Evolutionary conservation across 2,113 vertebrate genomes (phyloP), one percentile per base, ranked within the genome.

Genomic region (Aramus guarauna): DNA sequence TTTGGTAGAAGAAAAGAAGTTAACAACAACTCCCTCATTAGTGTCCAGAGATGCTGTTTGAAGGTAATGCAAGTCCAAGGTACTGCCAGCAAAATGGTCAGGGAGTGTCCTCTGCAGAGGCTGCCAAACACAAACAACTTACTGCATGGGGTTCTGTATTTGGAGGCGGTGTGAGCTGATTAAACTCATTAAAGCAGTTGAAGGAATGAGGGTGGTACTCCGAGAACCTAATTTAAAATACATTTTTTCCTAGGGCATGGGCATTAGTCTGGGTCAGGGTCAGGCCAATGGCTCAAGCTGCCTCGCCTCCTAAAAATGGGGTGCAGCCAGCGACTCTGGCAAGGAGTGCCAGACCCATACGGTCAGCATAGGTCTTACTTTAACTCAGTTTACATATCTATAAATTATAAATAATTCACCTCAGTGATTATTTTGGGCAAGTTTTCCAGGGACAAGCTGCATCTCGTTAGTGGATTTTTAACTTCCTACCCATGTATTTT

Each of bases 41-140:
- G 48, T 2, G 0, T 72, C 56, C 32, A 27, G 43, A 96, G 68
- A 45, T 59, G 27, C 48, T 69, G 11, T 71, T 53, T 63, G 66
- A 72, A 91, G 59, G 60, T 82, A 74, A 66, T 9, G 9, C 37
- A 73, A 86, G 56, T 45, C 60, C 50, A 48, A 45, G 79, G 43
- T n/a, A 22, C 58, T 89, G 73, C 53, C 69, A 72, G 88, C 37
- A 84, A 50, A 71, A 58, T 21, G 27, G 27, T 88, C 64, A 67
- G 75, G 88, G 90, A 81, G 84, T 52, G 55, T 94, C 63, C 32
- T 73, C n/a, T 81, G 67, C 53, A 60, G 29, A 52, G 66, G 30
- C 89, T 92, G 92, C 96, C 94, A 90, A 69, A 71, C 18, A n/a
- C 37, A 24, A 18, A 37, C 58, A 66, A 36, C 59, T 76, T 89